These are phyloP conservation scores for Nansenia antarctica DNA, from an alignment of 2,113 vertebrate species.

Conservation along the genomic window DNA sequence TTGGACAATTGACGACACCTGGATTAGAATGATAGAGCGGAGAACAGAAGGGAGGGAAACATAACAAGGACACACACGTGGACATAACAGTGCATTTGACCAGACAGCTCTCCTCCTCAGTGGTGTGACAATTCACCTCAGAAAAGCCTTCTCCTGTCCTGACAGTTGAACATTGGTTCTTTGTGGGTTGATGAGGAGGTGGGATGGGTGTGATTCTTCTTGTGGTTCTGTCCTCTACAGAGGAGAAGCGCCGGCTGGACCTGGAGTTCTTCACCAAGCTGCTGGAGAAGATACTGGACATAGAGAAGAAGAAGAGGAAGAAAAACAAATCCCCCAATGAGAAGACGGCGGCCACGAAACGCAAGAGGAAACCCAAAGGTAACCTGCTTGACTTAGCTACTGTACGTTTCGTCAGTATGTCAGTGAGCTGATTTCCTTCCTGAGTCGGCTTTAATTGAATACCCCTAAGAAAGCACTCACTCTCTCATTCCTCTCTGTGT, in stretches of 20 bases:
- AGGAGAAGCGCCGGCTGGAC: constrained; percentile 89
- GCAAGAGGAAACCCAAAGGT: constrained; percentile 48
- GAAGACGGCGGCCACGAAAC: constrained; percentile 40
- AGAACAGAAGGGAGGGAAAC: too few species aligned
- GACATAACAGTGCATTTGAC: too few species aligned
- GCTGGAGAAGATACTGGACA: constrained; percentile 85
- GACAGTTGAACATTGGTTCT: not conserved
- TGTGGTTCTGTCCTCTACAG: constrained; percentile 62
- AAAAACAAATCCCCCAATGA: constrained; percentile 54
- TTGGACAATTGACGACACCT: too few species aligned
- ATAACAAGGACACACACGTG: too few species aligned
- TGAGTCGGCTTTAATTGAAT: too few species aligned
- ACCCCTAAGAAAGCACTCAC: not conserved
- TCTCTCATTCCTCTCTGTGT: not conserved
- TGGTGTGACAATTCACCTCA: too few species aligned
- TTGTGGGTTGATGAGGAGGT: not conserved
- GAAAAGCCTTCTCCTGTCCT: too few species aligned
- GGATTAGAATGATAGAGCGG: too few species aligned
- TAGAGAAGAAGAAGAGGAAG: constrained; percentile 82
- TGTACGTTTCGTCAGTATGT: too few species aligned
- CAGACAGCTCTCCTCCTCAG: too few species aligned
- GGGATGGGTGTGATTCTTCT: not conserved
- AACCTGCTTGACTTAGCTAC: not conserved
- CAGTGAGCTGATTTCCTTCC: too few species aligned
- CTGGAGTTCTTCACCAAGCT: constrained; percentile 90